Conservation (phyloP, 2,888 invertebrate genomes). For the Ernsta delagoae region DNA sequence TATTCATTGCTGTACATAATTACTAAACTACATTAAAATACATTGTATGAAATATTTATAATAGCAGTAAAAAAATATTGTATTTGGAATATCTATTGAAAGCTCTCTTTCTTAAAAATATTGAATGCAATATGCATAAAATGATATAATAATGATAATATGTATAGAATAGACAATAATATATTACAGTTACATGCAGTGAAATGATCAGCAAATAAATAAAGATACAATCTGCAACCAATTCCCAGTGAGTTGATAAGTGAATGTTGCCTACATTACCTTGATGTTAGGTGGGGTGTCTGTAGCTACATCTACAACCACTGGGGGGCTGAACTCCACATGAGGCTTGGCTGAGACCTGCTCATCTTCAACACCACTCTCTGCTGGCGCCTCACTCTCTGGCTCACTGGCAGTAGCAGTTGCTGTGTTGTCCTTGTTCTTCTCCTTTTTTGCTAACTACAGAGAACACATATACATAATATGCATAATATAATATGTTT, state of each 20-base stretch:
- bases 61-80: too few species aligned
- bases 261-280: constrained; percentile 47
- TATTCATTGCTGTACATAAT: neutral
- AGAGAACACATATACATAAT: neutral
- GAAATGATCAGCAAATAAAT: neutral
- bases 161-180: too few species aligned
- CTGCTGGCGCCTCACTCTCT: constrained; percentile 75
- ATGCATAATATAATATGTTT: too few species aligned
- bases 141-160: too few species aligned
- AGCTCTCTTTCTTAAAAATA: neutral
- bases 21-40: neutral
- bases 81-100: too few species aligned
- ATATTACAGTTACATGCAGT: constrained; percentile 8
- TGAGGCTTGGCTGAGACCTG: constrained; percentile 69
- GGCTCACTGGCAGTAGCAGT: constrained; percentile 71
- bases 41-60: neutral
- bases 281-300: constrained; percentile 81
- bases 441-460: constrained; percentile 78
- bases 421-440: constrained; percentile 67
- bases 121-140: too few species aligned
- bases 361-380: constrained; percentile 78
- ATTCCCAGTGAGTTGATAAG: constrained; percentile 37
- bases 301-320: constrained; percentile 86
- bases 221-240: constrained; percentile 4
- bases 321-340: constrained; percentile 88